Conservation (phyloP, 2,888 invertebrate genomes). For the Dichetophora obliterata region DNA sequence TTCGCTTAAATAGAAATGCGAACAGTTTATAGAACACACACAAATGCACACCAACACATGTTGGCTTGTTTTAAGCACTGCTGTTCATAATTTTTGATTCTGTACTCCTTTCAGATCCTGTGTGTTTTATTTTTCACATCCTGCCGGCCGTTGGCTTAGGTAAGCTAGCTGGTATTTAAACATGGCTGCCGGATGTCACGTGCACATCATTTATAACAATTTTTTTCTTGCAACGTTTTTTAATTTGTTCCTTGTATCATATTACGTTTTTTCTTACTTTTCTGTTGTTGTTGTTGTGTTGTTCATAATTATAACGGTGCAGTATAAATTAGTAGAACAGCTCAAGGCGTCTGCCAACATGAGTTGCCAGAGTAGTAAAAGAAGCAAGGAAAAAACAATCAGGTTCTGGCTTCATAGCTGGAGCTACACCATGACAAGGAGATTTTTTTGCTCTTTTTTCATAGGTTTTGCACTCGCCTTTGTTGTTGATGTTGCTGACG, state of each 20-base stretch:
- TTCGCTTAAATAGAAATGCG: background rate
- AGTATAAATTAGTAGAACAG: constrained; percentile 52
- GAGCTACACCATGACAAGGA: background rate
- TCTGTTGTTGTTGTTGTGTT: background rate
- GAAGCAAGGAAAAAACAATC: constrained; percentile 11
- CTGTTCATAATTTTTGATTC: background rate
- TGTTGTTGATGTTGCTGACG: constrained; percentile 15
- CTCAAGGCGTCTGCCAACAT: constrained; percentile 45
- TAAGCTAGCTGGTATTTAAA: constrained; percentile 16
- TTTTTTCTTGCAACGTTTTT: background rate
- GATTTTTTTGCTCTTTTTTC: background rate
- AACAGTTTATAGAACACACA: background rate
- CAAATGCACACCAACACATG: background rate
- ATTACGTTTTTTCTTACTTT: background rate
- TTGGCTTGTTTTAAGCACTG: background rate
- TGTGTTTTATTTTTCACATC: constrained; percentile 4
- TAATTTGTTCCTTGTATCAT: background rate
- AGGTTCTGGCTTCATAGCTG: background rate
- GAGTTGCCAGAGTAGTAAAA: constrained; percentile 15
- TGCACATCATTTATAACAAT: constrained; percentile 38
- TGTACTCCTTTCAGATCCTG: background rate
- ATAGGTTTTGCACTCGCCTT: constrained; percentile 12
- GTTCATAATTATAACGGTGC: constrained; percentile 30
- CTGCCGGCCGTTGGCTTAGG: constrained; percentile 10
- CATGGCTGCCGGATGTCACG: constrained; percentile 43